Evolutionary conservation across 2,797 vertebrate genomes (phyloP), one percentile per base, ranked within the genome.

Genomic region (Poecilia velifera): DNA sequence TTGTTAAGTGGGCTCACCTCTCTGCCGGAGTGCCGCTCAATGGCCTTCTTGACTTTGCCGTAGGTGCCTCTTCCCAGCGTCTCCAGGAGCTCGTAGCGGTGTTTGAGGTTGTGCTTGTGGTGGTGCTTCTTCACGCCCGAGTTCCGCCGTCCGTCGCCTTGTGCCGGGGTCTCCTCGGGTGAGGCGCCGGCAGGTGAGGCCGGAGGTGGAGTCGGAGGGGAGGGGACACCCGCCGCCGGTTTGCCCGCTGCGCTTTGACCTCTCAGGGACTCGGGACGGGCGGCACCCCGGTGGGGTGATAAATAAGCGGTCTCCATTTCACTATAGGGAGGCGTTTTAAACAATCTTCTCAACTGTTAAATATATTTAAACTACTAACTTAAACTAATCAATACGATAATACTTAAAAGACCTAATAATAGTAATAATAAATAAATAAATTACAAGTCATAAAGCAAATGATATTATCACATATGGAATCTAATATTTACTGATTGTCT

Each of bases 41-140:
- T 98, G 89, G 98, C 98, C 93, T 98, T 96, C 96, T 97, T 99
- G 84, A 99, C 98, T 95, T 99, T 99, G 93, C 98, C 98, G 20
- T 99, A 99, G 78, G 98, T 99, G 89, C 98, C 98, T 93, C 97
- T 97, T 74, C 98, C 98, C 94, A 99, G 95, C 47, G 98, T 99
- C 95, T 98, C 98, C 94, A 97, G 97, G 92, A 99, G 95, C 95
- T 99, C 98, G 81, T 99, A 99, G 91, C 98, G 97, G 91, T 99
- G 98, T 88, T 99, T 99, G 92, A 99, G 96, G 95, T 99, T 99
- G 92, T 99, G 98, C 87, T 99, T 99, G 95, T 99, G 98, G 87
- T 98, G 98, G 92, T 99, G 98, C 82, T 98, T 96, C 96, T 98
- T 99, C 92, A 98, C 98, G 31, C 97, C 97, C 2, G 97, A 96